Conservation (phyloP, 2,797 vertebrate species). For the Pipistrellus pygmaeus region DNA sequence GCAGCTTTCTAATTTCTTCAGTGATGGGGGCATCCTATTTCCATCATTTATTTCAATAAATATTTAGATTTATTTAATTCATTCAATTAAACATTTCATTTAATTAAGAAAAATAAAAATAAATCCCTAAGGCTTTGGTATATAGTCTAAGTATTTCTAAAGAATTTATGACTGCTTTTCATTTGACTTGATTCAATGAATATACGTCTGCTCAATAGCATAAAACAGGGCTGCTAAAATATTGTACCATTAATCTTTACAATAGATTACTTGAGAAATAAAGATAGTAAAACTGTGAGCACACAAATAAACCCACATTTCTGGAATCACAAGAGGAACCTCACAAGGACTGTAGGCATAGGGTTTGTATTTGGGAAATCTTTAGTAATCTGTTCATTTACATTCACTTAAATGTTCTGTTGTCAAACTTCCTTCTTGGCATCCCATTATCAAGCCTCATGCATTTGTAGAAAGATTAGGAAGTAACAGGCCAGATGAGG, state of each 20-base stretch:
- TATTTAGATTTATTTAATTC: conserved; percentile 15
- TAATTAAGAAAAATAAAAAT: conserved; percentile 37
- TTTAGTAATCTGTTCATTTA: conserved; percentile 25
- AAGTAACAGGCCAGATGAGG: not conserved
- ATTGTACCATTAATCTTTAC: not conserved
- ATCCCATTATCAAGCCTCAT: not conserved
- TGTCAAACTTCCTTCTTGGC: not conserved
- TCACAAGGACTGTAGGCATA: not conserved
- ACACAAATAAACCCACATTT: not conserved
- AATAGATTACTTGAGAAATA: not conserved
- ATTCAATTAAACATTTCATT: not conserved
- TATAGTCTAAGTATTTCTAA: conserved; percentile 9
- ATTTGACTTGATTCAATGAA: conserved; percentile 19
- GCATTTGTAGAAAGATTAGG: conserved; percentile 13
- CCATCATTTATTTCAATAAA: not conserved
- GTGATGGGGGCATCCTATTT: not conserved
- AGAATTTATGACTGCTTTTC: not conserved
- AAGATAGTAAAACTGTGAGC: conserved; percentile 20
- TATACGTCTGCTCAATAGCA: not conserved
- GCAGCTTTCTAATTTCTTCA: not conserved
- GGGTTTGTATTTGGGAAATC: not conserved
- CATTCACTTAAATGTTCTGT: conserved; percentile 27
- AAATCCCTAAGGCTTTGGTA: not conserved
- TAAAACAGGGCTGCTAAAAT: conserved; percentile 20
- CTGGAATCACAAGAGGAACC: not conserved